Base-by-base conservation (phyloP, 2,888 invertebrate genomes). In the Drosophila siamana region DNA sequence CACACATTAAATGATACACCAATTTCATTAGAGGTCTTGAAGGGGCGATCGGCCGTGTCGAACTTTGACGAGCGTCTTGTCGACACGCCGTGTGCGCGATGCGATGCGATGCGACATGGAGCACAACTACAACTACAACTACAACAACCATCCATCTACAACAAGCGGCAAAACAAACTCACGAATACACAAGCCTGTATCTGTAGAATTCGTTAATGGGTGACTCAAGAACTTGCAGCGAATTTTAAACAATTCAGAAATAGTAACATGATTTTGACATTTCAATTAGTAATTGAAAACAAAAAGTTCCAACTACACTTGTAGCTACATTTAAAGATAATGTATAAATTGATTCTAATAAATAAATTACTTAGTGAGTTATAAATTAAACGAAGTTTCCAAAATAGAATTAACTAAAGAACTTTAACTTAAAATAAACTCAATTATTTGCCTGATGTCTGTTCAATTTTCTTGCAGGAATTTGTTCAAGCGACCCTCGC, bases 31-130 rank as follows among this genome's bases (percentile, higher is more conserved):
- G 72, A 60, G 54, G 68, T 72, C 28, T 67, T 48, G 26, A 77
- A 78, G 84, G 81, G 83, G 55, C 78, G 71, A 73, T 71, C 88
- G 66, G 65, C 65, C 75, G 80, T 86, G 69, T 84, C 75, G 80
- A 86, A 69, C 78, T 81, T 69, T 78, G 78, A 76, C 60, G 76
- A 60, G 46, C 60, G 57, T 60, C 40, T 79, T 82, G 86, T 83
- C 74, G 84, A 86, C 83, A 79, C 33, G 26, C 26, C 26, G 26
- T 26, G 26, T 26, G 26, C 68, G 54, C 50, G 15, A 11, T 50
- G 64, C 56, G 38, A 16, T 30, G 38, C 36, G 22, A 61, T 52
- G 44, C 54, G 55, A 57, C 69, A 65, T 60, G 66, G 43, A 62
- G 68, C 55, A n/a, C n/a, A 2, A 24, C 44, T 24, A 13, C 22